Conservation (phyloP, 2,797 vertebrate genomes). For the Periparus ater region DNA sequence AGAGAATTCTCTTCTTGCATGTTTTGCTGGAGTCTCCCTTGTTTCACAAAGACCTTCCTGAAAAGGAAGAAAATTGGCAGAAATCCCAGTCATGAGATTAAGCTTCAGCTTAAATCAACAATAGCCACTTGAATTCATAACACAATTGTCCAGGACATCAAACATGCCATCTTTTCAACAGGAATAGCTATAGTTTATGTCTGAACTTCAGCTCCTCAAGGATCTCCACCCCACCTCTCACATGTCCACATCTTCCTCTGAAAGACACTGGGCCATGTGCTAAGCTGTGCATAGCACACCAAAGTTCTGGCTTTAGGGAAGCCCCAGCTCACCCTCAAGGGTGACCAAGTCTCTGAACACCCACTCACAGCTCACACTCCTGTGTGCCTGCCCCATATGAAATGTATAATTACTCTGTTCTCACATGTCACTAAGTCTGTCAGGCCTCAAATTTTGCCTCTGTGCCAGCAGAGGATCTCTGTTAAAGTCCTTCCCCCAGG, state of each 20-base stretch:
- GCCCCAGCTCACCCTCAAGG: neutral
- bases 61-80: neutral
- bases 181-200: neutral
- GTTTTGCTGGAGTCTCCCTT: neutral
- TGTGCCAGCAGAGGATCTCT: neutral
- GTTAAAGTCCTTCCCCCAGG: neutral
- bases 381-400: neutral
- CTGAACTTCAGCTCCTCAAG: neutral
- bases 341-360: neutral
- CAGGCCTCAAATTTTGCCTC: neutral
- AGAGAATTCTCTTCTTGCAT: neutral
- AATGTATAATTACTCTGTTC: neutral
- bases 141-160: neutral
- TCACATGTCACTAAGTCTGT: neutral
- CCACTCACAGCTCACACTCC: neutral
- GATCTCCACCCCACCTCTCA: neutral
- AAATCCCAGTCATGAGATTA: neutral
- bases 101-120: neutral
- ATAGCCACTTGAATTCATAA: neutral
- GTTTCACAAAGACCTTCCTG: neutral
- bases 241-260: rapidly evolving
- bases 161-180: neutral
- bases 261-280: neutral
- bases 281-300: neutral
- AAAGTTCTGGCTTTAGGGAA: neutral